These are phyloP conservation scores for Archaeoteleia sp. DNA, from an alignment of 2,888 invertebrate genomes.

Conservation along the genomic window DNA sequence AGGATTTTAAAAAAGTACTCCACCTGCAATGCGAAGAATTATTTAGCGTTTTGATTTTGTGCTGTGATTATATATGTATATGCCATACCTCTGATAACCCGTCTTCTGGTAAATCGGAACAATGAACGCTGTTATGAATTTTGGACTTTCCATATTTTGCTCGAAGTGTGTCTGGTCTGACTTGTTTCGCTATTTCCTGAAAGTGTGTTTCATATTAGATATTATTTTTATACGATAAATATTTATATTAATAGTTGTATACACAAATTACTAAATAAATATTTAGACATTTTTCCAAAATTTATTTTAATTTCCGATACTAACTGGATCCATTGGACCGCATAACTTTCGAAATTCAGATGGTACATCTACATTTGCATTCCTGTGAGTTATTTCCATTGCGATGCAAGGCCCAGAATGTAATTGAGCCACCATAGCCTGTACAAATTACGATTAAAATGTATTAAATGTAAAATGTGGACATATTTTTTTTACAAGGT, in stretches of 20 bases:
- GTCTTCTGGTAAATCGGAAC: conserved; percentile 94
- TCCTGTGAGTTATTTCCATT: conserved; percentile 85
- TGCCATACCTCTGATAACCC: conserved; percentile 82
- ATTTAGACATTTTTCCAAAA: not conserved
- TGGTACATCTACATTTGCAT: conserved; percentile 79
- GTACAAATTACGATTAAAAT: conserved; percentile 56
- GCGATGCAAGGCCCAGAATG: conserved; percentile 90
- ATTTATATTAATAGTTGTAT: not conserved
- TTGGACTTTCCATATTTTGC: conserved; percentile 89
- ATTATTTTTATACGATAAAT: conserved; percentile 7
- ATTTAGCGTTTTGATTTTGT: conserved; percentile 11
- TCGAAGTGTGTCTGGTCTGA: conserved; percentile 89
- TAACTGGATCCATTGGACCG: conserved; percentile 93
- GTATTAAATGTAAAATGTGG: conserved; percentile 5
- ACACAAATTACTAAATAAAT: conserved; percentile 2
- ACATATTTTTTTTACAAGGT: not conserved
- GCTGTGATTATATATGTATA: not conserved
- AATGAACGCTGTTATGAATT: conserved; percentile 92
- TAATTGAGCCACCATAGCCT: conserved; percentile 90
- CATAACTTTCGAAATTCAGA: conserved; percentile 87
- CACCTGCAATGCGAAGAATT: conserved; percentile 69
- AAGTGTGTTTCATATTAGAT: conserved; percentile 1
- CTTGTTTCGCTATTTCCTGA: conserved; percentile 89
- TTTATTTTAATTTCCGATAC: no score
- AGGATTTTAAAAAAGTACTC: conserved; percentile 87